These are phyloP conservation scores for Sibirionetta formosa DNA, from an alignment of 2,797 vertebrate species.

Conservation along the genomic window DNA sequence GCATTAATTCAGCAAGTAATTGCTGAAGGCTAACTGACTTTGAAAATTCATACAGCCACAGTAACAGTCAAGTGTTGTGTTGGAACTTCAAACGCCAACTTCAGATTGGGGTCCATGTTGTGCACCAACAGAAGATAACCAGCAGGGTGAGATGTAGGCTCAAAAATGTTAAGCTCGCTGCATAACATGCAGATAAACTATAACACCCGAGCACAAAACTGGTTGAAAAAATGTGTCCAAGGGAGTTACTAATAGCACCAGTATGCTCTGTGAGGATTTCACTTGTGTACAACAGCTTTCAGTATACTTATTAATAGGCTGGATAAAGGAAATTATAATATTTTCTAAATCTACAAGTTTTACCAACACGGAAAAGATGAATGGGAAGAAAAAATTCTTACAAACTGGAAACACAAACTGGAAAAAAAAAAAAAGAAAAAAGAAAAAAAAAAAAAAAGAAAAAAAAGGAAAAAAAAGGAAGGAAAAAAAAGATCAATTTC, in stretches of 20 bases:
- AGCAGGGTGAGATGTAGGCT: not conserved
- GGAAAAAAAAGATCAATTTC: not conserved
- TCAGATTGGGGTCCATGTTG: not conserved
- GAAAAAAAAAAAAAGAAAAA: not conserved
- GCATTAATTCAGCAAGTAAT: not conserved
- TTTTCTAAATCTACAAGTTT: not conserved
- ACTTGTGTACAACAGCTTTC: not conserved
- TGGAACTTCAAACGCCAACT: not conserved
- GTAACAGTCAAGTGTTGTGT: rapidly evolving
- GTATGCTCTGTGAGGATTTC: not conserved
- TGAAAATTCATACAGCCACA: not conserved
- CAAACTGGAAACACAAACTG: not conserved
- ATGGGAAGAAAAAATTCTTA: not conserved
- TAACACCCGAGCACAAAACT: not conserved
- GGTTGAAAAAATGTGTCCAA: not conserved
- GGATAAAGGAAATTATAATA: not conserved
- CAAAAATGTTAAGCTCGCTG: not conserved
- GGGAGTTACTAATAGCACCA: not conserved
- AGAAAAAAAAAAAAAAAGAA: not conserved
- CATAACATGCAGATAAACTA: not conserved
- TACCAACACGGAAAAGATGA: not conserved
- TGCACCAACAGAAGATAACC: not conserved
- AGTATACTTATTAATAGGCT: not conserved
- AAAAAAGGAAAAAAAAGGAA: not conserved
- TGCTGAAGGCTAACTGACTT: not conserved